Conservation (phyloP, 2,888 invertebrate genomes). For the Volucella inanis region DNA sequence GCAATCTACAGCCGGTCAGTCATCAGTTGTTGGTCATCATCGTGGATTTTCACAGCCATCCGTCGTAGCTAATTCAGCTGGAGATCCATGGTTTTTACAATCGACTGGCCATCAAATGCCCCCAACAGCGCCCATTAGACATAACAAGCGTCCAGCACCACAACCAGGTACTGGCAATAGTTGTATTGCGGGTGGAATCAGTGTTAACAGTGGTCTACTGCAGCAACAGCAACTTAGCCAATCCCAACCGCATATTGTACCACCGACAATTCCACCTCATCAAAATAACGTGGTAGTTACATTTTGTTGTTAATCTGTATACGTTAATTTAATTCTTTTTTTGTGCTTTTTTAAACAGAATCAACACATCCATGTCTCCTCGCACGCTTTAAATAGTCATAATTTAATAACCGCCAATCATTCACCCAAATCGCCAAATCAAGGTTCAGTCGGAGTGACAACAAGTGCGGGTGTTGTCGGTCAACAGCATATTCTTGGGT, state of each 20-base stretch:
- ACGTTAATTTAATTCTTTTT: constrained; percentile 15
- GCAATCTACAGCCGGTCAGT: constrained; percentile 81
- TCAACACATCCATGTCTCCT: constrained; percentile 82
- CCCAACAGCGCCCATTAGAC: constrained; percentile 83
- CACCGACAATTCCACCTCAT: constrained; percentile 82
- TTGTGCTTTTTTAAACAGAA: constrained; percentile 77
- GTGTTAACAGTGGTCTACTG: constrained; percentile 75
- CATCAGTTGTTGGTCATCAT: constrained; percentile 83
- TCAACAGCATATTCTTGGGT: constrained; percentile 80
- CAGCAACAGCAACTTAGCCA: constrained; percentile 82
- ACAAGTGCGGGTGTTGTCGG: constrained; percentile 75
- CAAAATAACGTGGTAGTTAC: constrained; percentile 80
- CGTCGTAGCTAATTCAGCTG: constrained; percentile 80
- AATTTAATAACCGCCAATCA: constrained; percentile 82
- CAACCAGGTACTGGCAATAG: constrained; percentile 79
- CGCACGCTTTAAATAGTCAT: constrained; percentile 83
- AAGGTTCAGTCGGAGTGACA: constrained; percentile 72
- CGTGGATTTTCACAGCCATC: constrained; percentile 83
- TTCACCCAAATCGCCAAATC: constrained; percentile 83
- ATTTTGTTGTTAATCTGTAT: background rate
- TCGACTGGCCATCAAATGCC: constrained; percentile 83
- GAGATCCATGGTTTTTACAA: constrained; percentile 84
- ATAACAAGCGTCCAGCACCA: constrained; percentile 84
- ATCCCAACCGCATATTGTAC: constrained; percentile 82
- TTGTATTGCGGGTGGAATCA: constrained; percentile 76